Conservation (phyloP, 2,797 vertebrate species). For the Emys orbicularis region DNA sequence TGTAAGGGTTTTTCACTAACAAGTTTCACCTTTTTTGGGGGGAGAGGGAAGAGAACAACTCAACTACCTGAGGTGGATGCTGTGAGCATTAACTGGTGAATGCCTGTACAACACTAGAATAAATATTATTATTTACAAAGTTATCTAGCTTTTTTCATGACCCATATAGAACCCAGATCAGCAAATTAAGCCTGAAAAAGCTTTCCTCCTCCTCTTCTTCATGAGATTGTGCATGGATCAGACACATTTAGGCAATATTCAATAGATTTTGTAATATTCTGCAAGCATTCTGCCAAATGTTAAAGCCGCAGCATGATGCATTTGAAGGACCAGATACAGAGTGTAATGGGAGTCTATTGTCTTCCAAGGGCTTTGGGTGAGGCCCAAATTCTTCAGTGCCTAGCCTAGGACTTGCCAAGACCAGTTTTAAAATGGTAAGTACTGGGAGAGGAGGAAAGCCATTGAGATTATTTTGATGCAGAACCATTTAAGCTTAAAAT, state of each 20-base stretch:
- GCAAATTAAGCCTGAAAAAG: not conserved
- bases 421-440: constrained; percentile 55
- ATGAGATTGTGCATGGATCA: constrained; percentile 7
- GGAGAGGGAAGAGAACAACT: not conserved
- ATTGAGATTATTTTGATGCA: constrained; percentile 76
- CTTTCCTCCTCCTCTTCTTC: constrained; percentile 28
- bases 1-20: not conserved
- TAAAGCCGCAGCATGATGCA: constrained; percentile 9
- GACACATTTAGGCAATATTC: constrained; percentile 46
- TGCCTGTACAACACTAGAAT: not conserved
- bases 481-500: constrained; percentile 64
- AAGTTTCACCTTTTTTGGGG: not conserved
- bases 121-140: not conserved
- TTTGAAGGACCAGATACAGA: constrained; percentile 29
- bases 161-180: not conserved
- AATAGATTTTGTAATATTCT: constrained; percentile 54
- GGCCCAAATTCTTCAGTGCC: constrained; percentile 13
- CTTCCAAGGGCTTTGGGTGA: constrained; percentile 45
- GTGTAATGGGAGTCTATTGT: constrained; percentile 28
- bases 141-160: constrained; percentile 4
- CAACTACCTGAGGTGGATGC: not conserved
- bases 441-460: constrained; percentile 20
- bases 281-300: constrained; percentile 32
- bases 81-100: too few relatives aligned
- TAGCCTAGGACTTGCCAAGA: constrained; percentile 43